These are phyloP conservation scores for Lithophane leautieri DNA, from an alignment of 2,888 invertebrate genomes.

Conservation along the genomic window DNA sequence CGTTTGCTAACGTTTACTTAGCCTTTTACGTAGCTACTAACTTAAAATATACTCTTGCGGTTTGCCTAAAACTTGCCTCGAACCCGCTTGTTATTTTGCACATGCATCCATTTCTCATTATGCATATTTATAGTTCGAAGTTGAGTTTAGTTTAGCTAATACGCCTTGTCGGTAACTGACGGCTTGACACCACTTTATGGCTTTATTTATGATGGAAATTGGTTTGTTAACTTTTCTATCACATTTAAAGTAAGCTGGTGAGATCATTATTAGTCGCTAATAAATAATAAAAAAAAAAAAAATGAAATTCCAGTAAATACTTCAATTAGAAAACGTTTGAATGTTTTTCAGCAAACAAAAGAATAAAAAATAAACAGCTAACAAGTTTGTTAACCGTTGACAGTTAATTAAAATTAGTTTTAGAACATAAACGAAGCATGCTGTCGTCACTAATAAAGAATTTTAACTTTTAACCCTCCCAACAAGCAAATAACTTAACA, in stretches of 20 bases:
- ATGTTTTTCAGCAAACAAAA: background rate
- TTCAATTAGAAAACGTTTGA: background rate
- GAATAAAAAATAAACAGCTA: rapidly evolving
- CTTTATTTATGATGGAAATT: constrained; percentile 37
- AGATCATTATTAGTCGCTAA: background rate
- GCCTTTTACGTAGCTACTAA: constrained; percentile 34
- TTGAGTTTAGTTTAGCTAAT: constrained; percentile 48
- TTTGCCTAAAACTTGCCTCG: constrained; percentile 44
- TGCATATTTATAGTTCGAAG: constrained; percentile 47
- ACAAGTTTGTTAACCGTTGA: background rate
- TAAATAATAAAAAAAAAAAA: too few species aligned
- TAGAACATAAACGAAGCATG: constrained; percentile 3
- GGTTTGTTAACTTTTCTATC: constrained; percentile 25
- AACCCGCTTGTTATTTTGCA: constrained; percentile 53
- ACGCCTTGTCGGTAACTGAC: constrained; percentile 48
- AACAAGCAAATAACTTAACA: background rate
- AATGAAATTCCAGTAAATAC: background rate
- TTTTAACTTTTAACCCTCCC: background rate
- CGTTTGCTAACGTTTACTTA: constrained; percentile 43
- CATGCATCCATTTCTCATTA: constrained; percentile 56
- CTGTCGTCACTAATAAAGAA: background rate
- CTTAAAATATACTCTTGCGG: constrained; percentile 38
- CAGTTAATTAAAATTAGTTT: constrained; percentile 15
- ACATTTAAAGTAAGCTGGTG: constrained; percentile 7
- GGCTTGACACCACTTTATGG: constrained; percentile 50